Evolutionary conservation across 2,797 vertebrate genomes (phyloP).

Genomic region (Sparidentex hasta): DNA sequence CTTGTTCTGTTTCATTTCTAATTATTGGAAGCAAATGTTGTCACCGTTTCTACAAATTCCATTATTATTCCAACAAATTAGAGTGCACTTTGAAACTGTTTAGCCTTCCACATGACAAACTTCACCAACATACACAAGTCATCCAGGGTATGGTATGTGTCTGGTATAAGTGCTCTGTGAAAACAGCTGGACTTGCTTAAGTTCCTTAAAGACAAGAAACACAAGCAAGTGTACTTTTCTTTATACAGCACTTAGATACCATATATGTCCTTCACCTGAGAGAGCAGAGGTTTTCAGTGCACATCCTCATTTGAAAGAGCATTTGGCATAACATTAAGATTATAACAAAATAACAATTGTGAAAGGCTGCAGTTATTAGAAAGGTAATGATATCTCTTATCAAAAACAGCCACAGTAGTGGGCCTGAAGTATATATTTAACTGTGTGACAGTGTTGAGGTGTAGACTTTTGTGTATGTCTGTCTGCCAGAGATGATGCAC

Average conservation of each 20-base stretch:
- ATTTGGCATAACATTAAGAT: not conserved
- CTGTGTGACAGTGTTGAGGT: not conserved
- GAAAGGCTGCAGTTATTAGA: not conserved
- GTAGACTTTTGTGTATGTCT: not conserved
- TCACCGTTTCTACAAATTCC: no score
- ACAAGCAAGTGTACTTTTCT: no score
- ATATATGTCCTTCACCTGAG: not conserved
- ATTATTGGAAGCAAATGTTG: no score
- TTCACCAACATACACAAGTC: no score
- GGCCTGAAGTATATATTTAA: not conserved
- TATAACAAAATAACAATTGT: not conserved
- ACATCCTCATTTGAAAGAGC: not conserved
- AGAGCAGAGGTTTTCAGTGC: not conserved
- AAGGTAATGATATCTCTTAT: conserved; percentile 12
- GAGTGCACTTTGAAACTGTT: no score
- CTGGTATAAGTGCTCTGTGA: no score
- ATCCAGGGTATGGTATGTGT: no score
- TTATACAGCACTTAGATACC: no score
- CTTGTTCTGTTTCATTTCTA: no score
- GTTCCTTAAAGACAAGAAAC: no score
- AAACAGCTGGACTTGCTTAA: no score
- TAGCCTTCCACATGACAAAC: no score
- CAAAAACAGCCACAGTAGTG: not conserved
- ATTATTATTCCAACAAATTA: not conserved
- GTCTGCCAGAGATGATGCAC: conserved; percentile 11